A percentile compares a stretch with the other conserved stretches of the same genome.
Conservation (phyloP, 2,888 invertebrate genomes). For the Torymus auratus region DNA sequence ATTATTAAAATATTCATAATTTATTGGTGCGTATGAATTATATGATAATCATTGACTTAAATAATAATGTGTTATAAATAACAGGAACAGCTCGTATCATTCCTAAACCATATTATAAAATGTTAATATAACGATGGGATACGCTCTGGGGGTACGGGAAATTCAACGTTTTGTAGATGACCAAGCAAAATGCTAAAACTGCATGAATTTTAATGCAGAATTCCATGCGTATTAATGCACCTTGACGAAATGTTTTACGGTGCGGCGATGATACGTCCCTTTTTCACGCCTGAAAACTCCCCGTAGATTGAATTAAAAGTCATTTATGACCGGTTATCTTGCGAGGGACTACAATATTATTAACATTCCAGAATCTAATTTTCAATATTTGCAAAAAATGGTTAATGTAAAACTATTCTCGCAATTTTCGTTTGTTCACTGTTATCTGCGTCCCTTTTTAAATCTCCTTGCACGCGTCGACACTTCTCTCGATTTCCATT, state of each 20-base stretch:
- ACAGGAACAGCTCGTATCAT: background rate
- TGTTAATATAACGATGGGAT: slow-evolving; percentile 6
- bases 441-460: too few species aligned
- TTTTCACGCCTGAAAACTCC: background rate
- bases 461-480: too few species aligned
- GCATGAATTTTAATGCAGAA: slow-evolving; percentile 27
- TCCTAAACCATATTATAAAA: background rate
- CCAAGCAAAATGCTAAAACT: slow-evolving; percentile 35
- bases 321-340: too few species aligned
- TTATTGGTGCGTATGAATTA: too few species aligned
- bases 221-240: slow-evolving; percentile 14
- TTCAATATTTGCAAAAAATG: too few species aligned
- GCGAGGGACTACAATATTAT: too few species aligned
- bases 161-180: background rate
- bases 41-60: too few species aligned
- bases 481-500: slow-evolving; percentile 43
- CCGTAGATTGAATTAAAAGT: too few species aligned
- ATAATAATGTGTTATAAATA: background rate
- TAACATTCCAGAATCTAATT: too few species aligned
- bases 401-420: too few species aligned
- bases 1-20: too few species aligned
- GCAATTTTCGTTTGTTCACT: too few species aligned
- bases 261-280: background rate
- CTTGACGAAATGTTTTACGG: background rate
- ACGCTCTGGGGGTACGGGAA: background rate